These are phyloP conservation scores for Desmophyllum pertusum DNA, from an alignment of 92 coral and sea anemone species.

Conservation along the genomic window DNA sequence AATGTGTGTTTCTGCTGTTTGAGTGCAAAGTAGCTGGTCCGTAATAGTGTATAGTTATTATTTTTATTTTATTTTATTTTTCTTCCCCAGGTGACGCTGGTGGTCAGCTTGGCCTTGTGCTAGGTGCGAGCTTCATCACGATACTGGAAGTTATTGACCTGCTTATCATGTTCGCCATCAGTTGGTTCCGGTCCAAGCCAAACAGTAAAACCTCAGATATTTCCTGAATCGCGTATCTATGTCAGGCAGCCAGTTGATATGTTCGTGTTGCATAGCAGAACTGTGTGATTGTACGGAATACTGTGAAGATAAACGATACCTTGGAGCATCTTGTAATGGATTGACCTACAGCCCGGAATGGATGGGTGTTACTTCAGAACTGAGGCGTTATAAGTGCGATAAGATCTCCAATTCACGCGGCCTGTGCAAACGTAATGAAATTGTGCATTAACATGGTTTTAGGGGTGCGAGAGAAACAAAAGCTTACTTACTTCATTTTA, in stretches of 20 bases:
- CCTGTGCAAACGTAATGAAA: not conserved
- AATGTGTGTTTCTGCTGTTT: too few species aligned
- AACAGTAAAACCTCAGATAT: not conserved
- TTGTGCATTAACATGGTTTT: not conserved
- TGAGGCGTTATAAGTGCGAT: not conserved
- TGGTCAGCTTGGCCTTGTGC: conserved; percentile 73
- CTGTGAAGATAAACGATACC: not conserved
- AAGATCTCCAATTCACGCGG: not conserved
- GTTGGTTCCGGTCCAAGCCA: conserved; percentile 31
- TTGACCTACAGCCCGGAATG: not conserved
- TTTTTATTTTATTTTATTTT: not conserved
- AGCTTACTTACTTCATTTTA: not conserved
- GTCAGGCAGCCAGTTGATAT: not conserved
- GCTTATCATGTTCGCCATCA: conserved; percentile 38
- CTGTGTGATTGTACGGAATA: not conserved
- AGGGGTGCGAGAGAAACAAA: not conserved
- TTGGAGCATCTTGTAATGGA: not conserved
- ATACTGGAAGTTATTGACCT: conserved; percentile 65
- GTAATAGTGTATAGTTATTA: too few species aligned
- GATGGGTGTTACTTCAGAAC: not conserved
- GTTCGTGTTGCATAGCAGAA: not conserved
- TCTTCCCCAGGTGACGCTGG: conserved; percentile 69
- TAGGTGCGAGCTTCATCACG: conserved; percentile 76
- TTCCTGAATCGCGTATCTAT: not conserved
- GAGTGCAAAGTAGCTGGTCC: too few species aligned